These are phyloP conservation scores for Onychomys leucogaster DNA, from an alignment of 2,797 vertebrate genomes.

Conservation along the genomic window DNA sequence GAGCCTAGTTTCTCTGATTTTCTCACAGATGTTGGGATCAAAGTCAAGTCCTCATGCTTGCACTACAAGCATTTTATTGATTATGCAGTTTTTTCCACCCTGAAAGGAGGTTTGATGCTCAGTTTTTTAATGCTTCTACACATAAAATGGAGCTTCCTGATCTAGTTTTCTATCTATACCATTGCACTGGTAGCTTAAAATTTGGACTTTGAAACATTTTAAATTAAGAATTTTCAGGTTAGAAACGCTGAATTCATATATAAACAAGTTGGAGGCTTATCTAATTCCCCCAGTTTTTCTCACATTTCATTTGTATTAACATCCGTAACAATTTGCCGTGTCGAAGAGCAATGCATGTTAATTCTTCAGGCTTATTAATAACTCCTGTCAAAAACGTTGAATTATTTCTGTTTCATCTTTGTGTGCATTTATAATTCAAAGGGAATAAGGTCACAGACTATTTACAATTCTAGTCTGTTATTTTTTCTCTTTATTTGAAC, in stretches of 20 bases:
- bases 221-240: neutral
- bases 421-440: slow-evolving; percentile 11
- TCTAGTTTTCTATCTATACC: neutral
- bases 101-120: neutral
- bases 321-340: neutral
- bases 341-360: neutral
- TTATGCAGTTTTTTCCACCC: neutral
- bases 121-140: neutral
- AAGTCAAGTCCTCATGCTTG: neutral
- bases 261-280: neutral
- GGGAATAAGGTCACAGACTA: neutral
- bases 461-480: neutral
- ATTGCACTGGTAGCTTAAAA: neutral
- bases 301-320: slow-evolving; percentile 12
- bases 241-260: neutral
- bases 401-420: neutral
- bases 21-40: neutral
- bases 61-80: neutral
- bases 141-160: neutral
- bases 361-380: slow-evolving; percentile 32
- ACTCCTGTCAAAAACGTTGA: neutral
- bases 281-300: neutral
- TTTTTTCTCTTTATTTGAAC: slow-evolving; percentile 47
- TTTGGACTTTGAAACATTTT: neutral
- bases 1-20: neutral